phyloP scores from a whole-genome alignment of 2,113 vertebrate genomes.

The Semicossyphus pulcher region DNA sequence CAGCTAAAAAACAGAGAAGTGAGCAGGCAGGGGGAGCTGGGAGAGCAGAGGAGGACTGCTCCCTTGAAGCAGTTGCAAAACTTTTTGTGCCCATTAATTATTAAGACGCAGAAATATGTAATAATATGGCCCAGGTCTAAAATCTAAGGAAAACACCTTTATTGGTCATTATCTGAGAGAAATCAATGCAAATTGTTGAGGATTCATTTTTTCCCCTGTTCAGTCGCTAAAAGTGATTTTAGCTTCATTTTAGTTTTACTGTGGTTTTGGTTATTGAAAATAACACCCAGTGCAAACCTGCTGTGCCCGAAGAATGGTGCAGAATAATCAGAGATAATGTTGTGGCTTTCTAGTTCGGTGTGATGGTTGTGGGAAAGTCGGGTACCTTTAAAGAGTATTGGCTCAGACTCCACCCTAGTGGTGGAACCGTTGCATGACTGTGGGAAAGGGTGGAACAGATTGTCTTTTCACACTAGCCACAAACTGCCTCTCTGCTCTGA shows the following conservation, averaged over 20 bases:
- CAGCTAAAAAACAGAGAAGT: background rate
- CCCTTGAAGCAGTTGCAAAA: background rate
- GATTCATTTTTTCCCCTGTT: too few relatives aligned
- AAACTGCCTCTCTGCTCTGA: conserved; percentile 8
- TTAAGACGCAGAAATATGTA: too few relatives aligned
- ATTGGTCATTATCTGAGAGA: too few relatives aligned
- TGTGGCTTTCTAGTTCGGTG: background rate
- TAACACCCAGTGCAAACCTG: too few relatives aligned
- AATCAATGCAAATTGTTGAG: too few relatives aligned
- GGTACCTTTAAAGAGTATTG: background rate
- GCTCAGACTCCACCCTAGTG: background rate
- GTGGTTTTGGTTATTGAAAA: background rate
- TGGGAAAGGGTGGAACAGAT: conserved; percentile 11
- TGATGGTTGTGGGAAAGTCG: background rate
- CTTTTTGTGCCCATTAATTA: too few relatives aligned
- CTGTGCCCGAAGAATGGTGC: too few relatives aligned
- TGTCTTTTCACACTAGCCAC: conserved; percentile 18
- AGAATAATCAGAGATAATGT: background rate
- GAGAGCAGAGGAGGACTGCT: background rate
- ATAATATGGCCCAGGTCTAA: too few relatives aligned
- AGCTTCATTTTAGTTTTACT: too few relatives aligned
- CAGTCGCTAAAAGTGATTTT: too few relatives aligned
- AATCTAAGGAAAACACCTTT: too few relatives aligned
- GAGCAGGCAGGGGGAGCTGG: background rate
- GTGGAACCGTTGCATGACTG: background rate